Evolutionary conservation across 2,888 invertebrate species (phyloP).

Genomic region (Himalopsyche tibetana): DNA sequence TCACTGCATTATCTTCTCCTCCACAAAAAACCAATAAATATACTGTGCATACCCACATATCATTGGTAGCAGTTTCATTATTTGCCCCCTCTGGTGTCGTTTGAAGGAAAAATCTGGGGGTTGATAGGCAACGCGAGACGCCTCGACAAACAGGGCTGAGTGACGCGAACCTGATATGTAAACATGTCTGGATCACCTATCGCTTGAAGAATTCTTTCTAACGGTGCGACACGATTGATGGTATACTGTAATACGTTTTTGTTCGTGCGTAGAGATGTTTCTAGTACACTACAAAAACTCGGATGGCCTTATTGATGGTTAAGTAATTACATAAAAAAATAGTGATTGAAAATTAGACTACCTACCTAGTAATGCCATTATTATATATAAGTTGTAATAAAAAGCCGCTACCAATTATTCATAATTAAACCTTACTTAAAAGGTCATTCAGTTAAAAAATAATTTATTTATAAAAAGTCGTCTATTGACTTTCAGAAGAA

Average conservation of each 20-base stretch:
- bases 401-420: too few species aligned
- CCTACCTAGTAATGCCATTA: too few species aligned
- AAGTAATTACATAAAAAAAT: too few species aligned
- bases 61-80: constrained; percentile 34
- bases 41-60: constrained; percentile 7
- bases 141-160: constrained; percentile 53
- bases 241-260: constrained; percentile 24
- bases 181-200: constrained; percentile 52
- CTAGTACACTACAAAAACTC: too few species aligned
- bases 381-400: too few species aligned
- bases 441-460: too few species aligned
- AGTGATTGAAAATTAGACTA: too few species aligned
- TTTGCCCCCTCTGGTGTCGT: constrained; percentile 10
- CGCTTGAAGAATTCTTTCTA: constrained; percentile 17
- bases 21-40: not conserved
- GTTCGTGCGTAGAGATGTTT: not conserved
- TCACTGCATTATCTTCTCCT: not conserved
- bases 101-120: constrained; percentile 40
- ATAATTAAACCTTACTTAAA: too few species aligned
- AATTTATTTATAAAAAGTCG: too few species aligned
- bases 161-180: constrained; percentile 60
- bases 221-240: constrained; percentile 36
- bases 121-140: constrained; percentile 51
- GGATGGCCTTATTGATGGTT: too few species aligned
- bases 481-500: too few species aligned